phyloP scores from a whole-genome alignment of 1,140 invertebrate species.

The Lamellibrachia luymesi region DNA sequence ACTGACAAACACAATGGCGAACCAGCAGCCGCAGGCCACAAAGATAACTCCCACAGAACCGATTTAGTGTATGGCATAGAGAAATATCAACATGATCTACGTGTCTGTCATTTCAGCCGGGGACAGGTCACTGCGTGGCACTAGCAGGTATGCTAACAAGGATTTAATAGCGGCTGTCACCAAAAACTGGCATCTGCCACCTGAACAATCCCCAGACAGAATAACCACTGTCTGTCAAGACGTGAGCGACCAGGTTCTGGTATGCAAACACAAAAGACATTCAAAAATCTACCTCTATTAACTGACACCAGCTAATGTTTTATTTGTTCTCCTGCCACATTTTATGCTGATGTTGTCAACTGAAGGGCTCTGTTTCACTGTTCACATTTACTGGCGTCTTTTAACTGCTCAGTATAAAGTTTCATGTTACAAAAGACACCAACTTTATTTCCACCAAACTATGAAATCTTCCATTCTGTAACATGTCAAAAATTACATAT shows the following conservation, averaged over 20 bases:
- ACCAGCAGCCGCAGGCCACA: background rate
- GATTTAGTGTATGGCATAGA: background rate
- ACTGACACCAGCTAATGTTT: background rate
- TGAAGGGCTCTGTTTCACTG: background rate
- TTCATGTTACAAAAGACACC: background rate
- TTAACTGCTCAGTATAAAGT: background rate
- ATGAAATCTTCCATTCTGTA: background rate
- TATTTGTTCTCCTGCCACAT: background rate
- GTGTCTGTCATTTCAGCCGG: background rate
- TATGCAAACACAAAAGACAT: background rate
- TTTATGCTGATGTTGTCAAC: background rate
- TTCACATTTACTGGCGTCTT: background rate
- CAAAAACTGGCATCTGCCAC: background rate
- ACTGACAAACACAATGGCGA: background rate
- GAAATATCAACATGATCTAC: conserved; percentile 1
- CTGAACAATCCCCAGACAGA: background rate
- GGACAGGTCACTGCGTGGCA: background rate
- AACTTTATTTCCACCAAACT: background rate
- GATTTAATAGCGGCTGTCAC: background rate
- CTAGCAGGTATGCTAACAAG: background rate
- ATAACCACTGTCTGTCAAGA: background rate
- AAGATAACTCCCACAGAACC: background rate
- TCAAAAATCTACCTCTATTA: background rate
- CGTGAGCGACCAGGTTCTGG: background rate
- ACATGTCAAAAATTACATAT: background rate